These are phyloP conservation scores for Drosophila prolongata DNA, from an alignment of 2,888 invertebrate genomes.

Conservation along the genomic window DNA sequence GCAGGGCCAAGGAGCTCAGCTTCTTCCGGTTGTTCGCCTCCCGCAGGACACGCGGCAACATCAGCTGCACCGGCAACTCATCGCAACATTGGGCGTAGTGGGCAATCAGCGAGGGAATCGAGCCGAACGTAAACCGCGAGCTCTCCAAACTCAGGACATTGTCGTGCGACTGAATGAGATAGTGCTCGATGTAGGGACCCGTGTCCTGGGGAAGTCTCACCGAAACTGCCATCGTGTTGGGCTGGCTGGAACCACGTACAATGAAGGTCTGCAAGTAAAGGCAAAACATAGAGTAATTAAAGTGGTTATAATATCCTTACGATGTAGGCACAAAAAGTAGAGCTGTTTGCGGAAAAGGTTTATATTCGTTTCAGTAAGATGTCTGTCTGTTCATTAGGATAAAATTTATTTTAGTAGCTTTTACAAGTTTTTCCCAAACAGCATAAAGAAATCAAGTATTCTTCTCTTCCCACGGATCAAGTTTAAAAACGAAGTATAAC, in stretches of 20 bases:
- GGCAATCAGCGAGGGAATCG: conserved; percentile 95
- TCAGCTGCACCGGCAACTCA: conserved; percentile 95
- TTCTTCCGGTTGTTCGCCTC: conserved; percentile 96
- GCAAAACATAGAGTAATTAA: not conserved
- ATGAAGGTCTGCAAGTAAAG: conserved; percentile 92
- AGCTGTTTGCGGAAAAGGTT: too few relatives aligned
- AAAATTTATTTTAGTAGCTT: too few relatives aligned
- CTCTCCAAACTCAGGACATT: conserved; percentile 95
- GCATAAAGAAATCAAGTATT: not conserved
- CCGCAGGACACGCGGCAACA: conserved; percentile 92
- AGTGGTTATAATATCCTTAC: too few relatives aligned
- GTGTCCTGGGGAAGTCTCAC: conserved; percentile 94
- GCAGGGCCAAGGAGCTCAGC: conserved; percentile 93
- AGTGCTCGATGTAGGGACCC: conserved; percentile 97
- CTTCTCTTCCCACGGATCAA: too few relatives aligned
- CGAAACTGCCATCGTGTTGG: conserved; percentile 97
- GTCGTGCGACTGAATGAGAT: conserved; percentile 94
- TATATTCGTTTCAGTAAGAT: too few relatives aligned
- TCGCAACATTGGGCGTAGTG: conserved; percentile 98
- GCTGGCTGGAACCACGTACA: conserved; percentile 96
- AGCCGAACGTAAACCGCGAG: conserved; percentile 96
- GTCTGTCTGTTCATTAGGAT: too few relatives aligned
- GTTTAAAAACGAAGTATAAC: too few relatives aligned
- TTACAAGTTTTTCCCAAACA: too few relatives aligned
- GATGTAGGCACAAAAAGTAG: too few relatives aligned